Base-by-base conservation (phyloP, 2,888 invertebrate species). In the Eristalis tenax region DNA sequence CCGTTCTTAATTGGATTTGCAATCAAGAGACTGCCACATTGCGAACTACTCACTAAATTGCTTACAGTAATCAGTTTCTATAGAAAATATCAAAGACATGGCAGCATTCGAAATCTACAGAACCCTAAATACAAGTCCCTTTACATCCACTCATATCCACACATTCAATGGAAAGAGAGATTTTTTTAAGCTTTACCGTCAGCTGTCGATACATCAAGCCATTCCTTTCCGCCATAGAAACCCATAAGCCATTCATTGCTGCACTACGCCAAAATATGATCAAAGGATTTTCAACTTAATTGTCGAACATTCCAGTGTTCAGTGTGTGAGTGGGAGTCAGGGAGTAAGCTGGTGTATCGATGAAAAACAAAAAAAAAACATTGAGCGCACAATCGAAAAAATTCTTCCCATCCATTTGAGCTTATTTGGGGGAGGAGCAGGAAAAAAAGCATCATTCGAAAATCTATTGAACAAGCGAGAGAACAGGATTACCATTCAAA, bases 201-300 rank as follows among this genome's bases (percentile, higher is more conserved):
- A 38, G 50, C 28, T 15, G 13, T 13, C 18, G 22, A 64, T 35
- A n/a, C 57, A 43, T 28, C 65, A 40, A 22, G 28, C 26, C 50
- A 57, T 22, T 22, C 18, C 15, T 40, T 66, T 32, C 35, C 50
- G 66, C n/a, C 23, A 57, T 43, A 32, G 59, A 73, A 79, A 26
- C 73, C 43, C 50, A 66, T 61, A 50, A 32, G 38, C 66, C 73
- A 73, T 73, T 61, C 66, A 80, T 61, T 59, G 68, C 73, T 40
- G 32, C 65, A 65, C 59, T 71, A 59, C 57, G 65, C 32, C 57
- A 73, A 32, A 50, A 5, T 61, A 57, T 61, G 69, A 73, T 83
- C 83, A 83, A 83, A 78, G 78, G 73, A 69, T 74, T 83, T 73
- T 22, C 73, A 79, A 83, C 64, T 83, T 79, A 79, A 83, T 79